Conservation (phyloP, 2,113 vertebrate species). For the Chamaetylas fuelleborni region DNA sequence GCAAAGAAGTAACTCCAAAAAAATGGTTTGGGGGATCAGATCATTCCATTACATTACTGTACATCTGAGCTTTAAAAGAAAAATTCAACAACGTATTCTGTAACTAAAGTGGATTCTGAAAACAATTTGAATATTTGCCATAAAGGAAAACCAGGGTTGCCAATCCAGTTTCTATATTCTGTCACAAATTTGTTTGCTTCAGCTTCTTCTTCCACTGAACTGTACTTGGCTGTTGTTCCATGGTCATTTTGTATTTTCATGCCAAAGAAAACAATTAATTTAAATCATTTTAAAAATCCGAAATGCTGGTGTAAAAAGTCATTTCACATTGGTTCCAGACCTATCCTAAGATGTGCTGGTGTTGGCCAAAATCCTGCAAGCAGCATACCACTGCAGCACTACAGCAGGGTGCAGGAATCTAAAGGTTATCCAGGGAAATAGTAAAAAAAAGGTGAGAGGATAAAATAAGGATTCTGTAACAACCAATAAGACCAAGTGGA, state of each 20-base stretch:
- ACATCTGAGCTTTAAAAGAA: not conserved
- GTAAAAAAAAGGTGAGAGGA: not conserved
- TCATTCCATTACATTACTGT: not conserved
- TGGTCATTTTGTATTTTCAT: not conserved
- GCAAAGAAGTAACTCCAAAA: not conserved
- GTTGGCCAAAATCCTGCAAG: not conserved
- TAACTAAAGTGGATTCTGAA: not conserved
- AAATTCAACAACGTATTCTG: not conserved
- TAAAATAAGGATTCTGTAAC: not conserved
- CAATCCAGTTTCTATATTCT: slow-evolving; percentile 6
- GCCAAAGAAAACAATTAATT: not conserved
- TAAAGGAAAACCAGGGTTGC: not conserved
- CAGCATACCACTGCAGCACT: not conserved
- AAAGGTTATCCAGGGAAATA: not conserved
- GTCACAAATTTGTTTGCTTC: slow-evolving; percentile 12
- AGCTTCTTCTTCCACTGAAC: not conserved
- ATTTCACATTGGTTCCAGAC: not conserved
- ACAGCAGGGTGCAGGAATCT: not conserved
- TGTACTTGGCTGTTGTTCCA: not conserved
- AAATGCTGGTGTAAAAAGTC: not conserved
- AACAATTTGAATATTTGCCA: not conserved
- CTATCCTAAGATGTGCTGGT: not conserved
- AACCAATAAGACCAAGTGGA: not conserved
- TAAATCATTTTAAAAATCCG: not conserved
- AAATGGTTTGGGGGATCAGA: not conserved